These are phyloP conservation scores for Sycophaga agraensis DNA, from an alignment of 1,140 invertebrate species.

Conservation along the genomic window DNA sequence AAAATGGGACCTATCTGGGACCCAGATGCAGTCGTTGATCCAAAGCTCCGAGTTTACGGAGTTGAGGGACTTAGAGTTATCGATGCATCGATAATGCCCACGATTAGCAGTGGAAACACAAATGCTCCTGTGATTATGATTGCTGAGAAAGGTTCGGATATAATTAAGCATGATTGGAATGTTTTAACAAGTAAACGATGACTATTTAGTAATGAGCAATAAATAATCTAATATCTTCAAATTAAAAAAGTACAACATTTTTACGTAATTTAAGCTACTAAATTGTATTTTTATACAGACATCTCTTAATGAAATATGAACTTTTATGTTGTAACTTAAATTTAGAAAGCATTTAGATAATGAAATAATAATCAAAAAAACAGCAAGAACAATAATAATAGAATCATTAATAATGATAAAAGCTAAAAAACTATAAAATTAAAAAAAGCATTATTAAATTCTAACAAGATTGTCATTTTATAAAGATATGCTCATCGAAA, in stretches of 20 bases:
- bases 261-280: too few relatives aligned
- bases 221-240: too few relatives aligned
- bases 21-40: slow-evolving; percentile 78
- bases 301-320: not conserved
- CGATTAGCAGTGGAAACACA: slow-evolving; percentile 77
- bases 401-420: too few relatives aligned
- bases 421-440: too few relatives aligned
- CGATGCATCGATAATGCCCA: slow-evolving; percentile 88
- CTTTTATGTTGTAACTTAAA: not conserved
- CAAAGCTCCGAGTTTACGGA: slow-evolving; percentile 75
- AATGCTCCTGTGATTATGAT: slow-evolving; percentile 87
- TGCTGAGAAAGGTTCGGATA: slow-evolving; percentile 79
- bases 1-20: slow-evolving; percentile 83
- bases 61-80: slow-evolving; percentile 77
- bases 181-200: not conserved
- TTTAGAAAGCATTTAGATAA: too few relatives aligned
- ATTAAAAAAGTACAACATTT: too few relatives aligned
- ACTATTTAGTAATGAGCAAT: too few relatives aligned
- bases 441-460: too few relatives aligned
- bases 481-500: too few relatives aligned
- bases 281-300: not conserved
- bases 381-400: too few relatives aligned
- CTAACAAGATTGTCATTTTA: too few relatives aligned
- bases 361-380: too few relatives aligned
- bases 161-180: slow-evolving; percentile 75